Evolutionary conservation across 2,888 invertebrate species (phyloP).

Genomic region (Rhingia rostrata): DNA sequence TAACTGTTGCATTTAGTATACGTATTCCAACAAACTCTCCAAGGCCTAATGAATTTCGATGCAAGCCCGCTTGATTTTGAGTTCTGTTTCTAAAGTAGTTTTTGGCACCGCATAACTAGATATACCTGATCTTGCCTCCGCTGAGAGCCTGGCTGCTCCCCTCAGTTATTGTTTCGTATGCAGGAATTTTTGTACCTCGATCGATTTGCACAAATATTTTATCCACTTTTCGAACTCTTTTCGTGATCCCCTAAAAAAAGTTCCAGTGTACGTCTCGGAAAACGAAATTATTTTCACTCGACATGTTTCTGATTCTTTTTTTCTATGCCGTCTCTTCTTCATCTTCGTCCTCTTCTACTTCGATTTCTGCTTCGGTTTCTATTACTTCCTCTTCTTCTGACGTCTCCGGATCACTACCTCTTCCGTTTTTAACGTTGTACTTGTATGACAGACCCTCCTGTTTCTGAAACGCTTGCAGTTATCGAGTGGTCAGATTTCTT

Average conservation of each 20-base stretch:
- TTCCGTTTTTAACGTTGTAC: no score
- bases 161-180: not conserved
- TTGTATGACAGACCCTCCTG: no score
- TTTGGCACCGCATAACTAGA: not conserved
- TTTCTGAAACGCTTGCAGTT: no score
- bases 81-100: not conserved
- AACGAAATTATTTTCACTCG: constrained; percentile 2
- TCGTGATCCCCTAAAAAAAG: not conserved
- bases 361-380: no score
- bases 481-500: no score
- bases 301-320: not conserved
- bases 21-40: constrained; percentile 9
- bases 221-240: not conserved
- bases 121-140: constrained; percentile 1
- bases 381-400: no score
- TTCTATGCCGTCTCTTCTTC: not conserved
- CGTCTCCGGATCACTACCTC: no score
- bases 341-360: not conserved
- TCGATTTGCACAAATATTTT: not conserved
- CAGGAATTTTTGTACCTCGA: constrained; percentile 6
- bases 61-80: not conserved
- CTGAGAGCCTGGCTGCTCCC: not conserved
- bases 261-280: constrained; percentile 18
- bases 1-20: constrained; percentile 4
- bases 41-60: not conserved